phyloP scores from a whole-genome alignment of 2,113 vertebrate species.

The Datnioides undecimradiatus region DNA sequence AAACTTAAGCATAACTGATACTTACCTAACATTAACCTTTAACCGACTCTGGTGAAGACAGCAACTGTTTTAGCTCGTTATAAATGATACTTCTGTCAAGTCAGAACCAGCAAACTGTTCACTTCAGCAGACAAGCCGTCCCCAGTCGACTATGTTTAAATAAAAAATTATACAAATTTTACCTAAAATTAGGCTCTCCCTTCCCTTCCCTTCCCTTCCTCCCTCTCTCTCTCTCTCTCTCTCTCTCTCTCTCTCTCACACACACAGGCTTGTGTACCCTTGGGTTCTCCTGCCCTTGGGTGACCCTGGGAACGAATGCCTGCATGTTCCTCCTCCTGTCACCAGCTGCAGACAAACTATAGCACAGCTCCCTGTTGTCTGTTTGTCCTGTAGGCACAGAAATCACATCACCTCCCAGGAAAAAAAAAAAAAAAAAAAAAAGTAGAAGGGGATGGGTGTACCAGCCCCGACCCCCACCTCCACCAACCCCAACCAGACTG shows the following conservation, averaged over 20 bases:
- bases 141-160: neutral
- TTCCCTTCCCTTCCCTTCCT: too few relatives aligned
- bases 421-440: constrained; percentile 38
- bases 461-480: constrained; percentile 8
- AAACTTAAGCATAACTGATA: constrained; percentile 25
- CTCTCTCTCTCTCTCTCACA: too few relatives aligned
- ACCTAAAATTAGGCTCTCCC: constrained; percentile 47
- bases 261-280: constrained; percentile 20
- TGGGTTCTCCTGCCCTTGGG: constrained; percentile 42
- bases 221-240: too few relatives aligned
- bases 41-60: constrained; percentile 1
- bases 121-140: neutral
- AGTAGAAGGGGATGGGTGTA: constrained; percentile 40
- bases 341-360: constrained; percentile 53
- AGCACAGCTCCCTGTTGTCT: constrained; percentile 14
- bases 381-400: constrained; percentile 26
- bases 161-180: constrained; percentile 18
- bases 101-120: constrained; percentile 4
- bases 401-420: constrained; percentile 53
- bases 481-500: constrained; percentile 6
- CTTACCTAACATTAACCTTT: constrained; percentile 6
- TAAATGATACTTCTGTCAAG: neutral
- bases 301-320: constrained; percentile 38
- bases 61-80: constrained; percentile 15
- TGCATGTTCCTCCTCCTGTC: constrained; percentile 33